phyloP scores from a whole-genome alignment of 1,140 invertebrate genomes.

The Liolophura sinensis region DNA sequence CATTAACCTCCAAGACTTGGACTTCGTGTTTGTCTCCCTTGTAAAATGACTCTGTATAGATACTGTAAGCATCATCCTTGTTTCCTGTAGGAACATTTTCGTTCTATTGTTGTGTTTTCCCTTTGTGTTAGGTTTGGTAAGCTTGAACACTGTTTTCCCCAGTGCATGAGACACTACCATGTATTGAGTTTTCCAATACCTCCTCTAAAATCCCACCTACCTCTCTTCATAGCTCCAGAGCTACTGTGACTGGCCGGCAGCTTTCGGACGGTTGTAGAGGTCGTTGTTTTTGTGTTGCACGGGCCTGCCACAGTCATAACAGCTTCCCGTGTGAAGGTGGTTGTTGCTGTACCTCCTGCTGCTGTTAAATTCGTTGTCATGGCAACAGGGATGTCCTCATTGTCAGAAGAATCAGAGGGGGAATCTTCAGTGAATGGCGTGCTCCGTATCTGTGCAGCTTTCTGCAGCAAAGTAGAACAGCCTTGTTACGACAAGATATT shows the following conservation, averaged over 20 bases:
- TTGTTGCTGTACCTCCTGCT: constrained; percentile 39
- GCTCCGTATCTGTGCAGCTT: constrained; percentile 92
- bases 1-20: too few relatives aligned
- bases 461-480: constrained; percentile 58
- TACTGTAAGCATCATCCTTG: too few relatives aligned
- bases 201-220: too few relatives aligned
- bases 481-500: background rate
- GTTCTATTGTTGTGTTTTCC: too few relatives aligned
- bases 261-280: constrained; percentile 8
- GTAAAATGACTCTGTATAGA: too few relatives aligned
- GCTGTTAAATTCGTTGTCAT: constrained; percentile 28
- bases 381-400: constrained; percentile 68
- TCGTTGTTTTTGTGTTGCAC: constrained; percentile 6
- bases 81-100: too few relatives aligned
- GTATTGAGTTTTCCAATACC: too few relatives aligned
- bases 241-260: constrained; percentile 21
- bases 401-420: constrained; percentile 86
- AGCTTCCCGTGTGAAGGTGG: constrained; percentile 28
- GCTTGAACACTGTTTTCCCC: too few relatives aligned
- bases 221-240: constrained; percentile 61
- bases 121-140: too few relatives aligned
- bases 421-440: constrained; percentile 94
- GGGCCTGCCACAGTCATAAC: constrained; percentile 15
- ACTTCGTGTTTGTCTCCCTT: too few relatives aligned
- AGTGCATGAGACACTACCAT: too few relatives aligned